Evolutionary conservation across 2,888 invertebrate species (phyloP), one percentile per base, ranked within the genome.

Genomic region (Ariolimax columbianus): DNA sequence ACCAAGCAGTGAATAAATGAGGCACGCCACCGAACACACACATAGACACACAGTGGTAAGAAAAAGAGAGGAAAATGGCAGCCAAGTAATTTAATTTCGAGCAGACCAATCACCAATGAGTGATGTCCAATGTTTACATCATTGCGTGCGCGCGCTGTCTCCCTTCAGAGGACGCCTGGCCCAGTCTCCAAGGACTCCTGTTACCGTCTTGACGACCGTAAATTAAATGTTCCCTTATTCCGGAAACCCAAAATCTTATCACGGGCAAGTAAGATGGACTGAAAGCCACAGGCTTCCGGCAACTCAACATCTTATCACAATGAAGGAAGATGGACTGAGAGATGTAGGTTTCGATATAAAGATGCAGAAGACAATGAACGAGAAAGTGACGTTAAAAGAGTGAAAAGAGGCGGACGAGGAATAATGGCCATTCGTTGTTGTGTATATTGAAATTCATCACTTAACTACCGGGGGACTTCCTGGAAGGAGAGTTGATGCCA

Each of bases 121-220:
- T 78, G 78, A 63, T 78, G 79, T 66, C 33, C 68, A 66, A 38
- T 68, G 79, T 79, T 79, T 79, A 66, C 43, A 66, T 66, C 68
- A 82, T 36, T 19, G 68, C 43, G n/a, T 17, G 63, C 68, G 19
- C 30, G 68, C 68, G 51, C n/a, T 26, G 23, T n/a, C 59, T 33
- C 51, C 30, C 14, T 70, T 33, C 23, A 1, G 33, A 11, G 47
- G 33, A 4, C 30, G 26, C 40, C 17, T 33, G 55, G 26, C 23
- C 40, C 30, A 40, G 30, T 68, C 68, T 68, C 68, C 30, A 43
- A 9, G 47, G 68, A 38, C 36, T 47, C 43, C 66, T 43, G 3
- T 26, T 43, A 43, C n/a, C 47, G 40, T 19, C 23, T 1, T 47
- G 72, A n/a, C 26, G 51, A 26, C 19, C 36, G 80, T 80, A 80